Base-by-base conservation (phyloP, 1,140 invertebrate species). In the Scaptomyza graminum region DNA sequence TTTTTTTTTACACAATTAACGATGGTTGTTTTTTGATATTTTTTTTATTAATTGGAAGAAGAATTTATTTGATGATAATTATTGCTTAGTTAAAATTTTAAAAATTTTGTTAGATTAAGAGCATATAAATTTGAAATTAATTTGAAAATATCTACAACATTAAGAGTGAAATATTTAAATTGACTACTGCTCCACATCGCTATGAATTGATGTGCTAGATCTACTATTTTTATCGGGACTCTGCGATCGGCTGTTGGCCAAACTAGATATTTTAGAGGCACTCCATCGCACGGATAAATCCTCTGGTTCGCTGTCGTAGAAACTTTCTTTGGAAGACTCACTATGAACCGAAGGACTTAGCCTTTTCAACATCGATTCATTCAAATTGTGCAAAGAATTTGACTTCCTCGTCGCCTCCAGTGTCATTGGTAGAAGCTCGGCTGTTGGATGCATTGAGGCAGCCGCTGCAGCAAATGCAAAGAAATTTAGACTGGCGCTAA, bases 331-430 rank as follows among this genome's bases (percentile, higher is more conserved):
- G 9, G 83, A 90, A 0, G 84, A 71, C 52, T 90, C 89, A 39
- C 84, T 90, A 39, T 87, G 82, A 6, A 76, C 93, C 90, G 18
- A 84, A 43, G 59, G 87, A 80, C 62, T 92, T 44, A 78, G 18
- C 11, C 74, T 62, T 11, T 90, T 81, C 7, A 63, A 75, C 44
- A 75, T 92, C 93, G 37, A 94, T 75, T 72, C 94, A 93, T 41
- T 93, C 93, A 80, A 94, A 93, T 15, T 94, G 82, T 68, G 94
- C 93, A 71, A 92, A 92, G 70, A 93, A 91, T 59, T 90, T 61
- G 22, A 7, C 43, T 63, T 73, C 50, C 51, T 67, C 13, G 52
- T 34, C 37, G 52, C 34, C 46, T 49, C 63, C 49, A 62, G 25
- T 2, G 61, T 28, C 2, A 34, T 13, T 4, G 55, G 63, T 51